Percentiles rank a stretch among this genome's conserved stretches.
phyloP scores from a whole-genome alignment of 2,797 vertebrate genomes.

The Lithobates sylvaticus region DNA sequence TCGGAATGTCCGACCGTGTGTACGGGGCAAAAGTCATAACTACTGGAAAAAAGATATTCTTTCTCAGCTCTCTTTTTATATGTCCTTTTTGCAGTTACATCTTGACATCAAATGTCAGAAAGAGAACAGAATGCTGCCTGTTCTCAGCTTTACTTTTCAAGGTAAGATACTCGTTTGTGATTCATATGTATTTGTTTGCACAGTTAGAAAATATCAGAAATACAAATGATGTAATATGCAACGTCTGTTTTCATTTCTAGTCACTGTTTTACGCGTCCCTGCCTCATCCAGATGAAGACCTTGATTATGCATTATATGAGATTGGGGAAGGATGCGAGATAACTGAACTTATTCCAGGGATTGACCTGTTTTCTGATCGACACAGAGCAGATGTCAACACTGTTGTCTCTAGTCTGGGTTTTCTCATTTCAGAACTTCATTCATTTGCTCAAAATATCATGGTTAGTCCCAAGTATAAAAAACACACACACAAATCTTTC shows the following conservation, averaged over 20 bases:
- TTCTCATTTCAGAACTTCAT: slow-evolving; percentile 88
- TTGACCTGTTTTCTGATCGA: slow-evolving; percentile 87
- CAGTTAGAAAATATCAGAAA: slow-evolving; percentile 29
- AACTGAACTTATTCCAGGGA: slow-evolving; percentile 84
- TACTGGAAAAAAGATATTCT: background rate
- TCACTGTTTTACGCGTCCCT: slow-evolving; percentile 86
- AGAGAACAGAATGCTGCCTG: slow-evolving; percentile 84
- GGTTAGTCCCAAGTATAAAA: slow-evolving; percentile 76
- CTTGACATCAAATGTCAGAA: slow-evolving; percentile 77
- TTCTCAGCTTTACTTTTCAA: slow-evolving; percentile 92
- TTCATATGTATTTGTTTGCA: slow-evolving; percentile 23
- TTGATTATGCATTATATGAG: slow-evolving; percentile 82
- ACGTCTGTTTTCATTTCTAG: slow-evolving; percentile 72
- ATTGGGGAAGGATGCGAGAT: slow-evolving; percentile 64
- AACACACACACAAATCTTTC: background rate
- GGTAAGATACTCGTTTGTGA: slow-evolving; percentile 76
- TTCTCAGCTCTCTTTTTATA: slow-evolving; percentile 51
- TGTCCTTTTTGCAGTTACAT: slow-evolving; percentile 79
- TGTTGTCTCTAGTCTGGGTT: slow-evolving; percentile 83
- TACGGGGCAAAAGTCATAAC: no score
- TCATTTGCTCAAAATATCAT: slow-evolving; percentile 81
- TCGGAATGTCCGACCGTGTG: no score
- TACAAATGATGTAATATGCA: slow-evolving; percentile 19
- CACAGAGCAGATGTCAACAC: slow-evolving; percentile 79
- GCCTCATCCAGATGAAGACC: slow-evolving; percentile 82